phyloP scores from a whole-genome alignment of 2,888 invertebrate genomes.

The Melanostoma scalare region DNA sequence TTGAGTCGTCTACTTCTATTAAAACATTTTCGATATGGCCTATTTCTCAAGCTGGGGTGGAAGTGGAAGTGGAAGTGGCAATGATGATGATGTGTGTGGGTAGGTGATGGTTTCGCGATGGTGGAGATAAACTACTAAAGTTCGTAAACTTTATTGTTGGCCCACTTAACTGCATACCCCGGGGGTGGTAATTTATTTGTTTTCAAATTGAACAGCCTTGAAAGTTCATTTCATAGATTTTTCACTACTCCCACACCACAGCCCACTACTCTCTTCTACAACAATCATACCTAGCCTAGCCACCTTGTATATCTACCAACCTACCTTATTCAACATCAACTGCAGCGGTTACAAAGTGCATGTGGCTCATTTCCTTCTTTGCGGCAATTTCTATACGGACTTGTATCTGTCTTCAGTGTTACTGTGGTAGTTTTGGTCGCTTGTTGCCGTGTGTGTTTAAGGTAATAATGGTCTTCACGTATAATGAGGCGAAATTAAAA shows the following conservation, averaged over 20 bases:
- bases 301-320: not conserved
- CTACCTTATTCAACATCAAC: not conserved
- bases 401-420: conserved; percentile 50
- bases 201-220: conserved; percentile 72
- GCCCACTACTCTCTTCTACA: too few relatives aligned
- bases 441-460: conserved; percentile 49
- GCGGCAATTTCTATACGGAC: conserved; percentile 25
- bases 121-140: conserved; percentile 70
- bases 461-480: conserved; percentile 60
- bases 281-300: too few relatives aligned
- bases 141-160: conserved; percentile 71
- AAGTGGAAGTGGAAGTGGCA: conserved; percentile 52
- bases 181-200: conserved; percentile 71
- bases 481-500: conserved; percentile 69
- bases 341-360: conserved; percentile 30
- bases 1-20: conserved; percentile 54
- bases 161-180: conserved; percentile 61
- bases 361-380: conserved; percentile 30
- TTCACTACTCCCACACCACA: conserved; percentile 5
- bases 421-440: conserved; percentile 17
- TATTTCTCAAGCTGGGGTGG: conserved; percentile 53
- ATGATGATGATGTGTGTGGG: conserved; percentile 68
- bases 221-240: conserved; percentile 69
- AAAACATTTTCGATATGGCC: conserved; percentile 71
- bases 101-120: conserved; percentile 68